Conservation (phyloP, 1,140 invertebrate genomes). For the Penaeus japonicus region DNA sequence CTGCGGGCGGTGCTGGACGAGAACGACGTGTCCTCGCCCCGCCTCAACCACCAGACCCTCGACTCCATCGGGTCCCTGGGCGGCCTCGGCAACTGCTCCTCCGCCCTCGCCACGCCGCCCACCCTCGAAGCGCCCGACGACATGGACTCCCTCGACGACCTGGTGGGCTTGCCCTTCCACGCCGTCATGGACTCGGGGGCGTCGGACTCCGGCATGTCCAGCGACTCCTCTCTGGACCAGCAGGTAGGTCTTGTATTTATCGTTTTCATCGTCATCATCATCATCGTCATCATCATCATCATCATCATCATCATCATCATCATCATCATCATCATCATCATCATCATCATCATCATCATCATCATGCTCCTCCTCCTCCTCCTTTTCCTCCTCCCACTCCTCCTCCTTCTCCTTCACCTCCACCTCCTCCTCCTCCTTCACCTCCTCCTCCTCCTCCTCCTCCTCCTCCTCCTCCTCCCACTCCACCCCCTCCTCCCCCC, state of each 20-base stretch:
- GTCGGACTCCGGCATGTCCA: slow-evolving; percentile 50
- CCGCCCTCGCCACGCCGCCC: slow-evolving; percentile 18
- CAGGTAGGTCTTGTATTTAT: slow-evolving; percentile 10
- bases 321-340: no score
- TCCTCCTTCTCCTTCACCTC: no score
- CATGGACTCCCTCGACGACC: slow-evolving; percentile 11
- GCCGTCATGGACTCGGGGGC: slow-evolving; percentile 39
- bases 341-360: no score
- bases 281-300: no score
- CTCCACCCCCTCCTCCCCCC: no score
- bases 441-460: no score
- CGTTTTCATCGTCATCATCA: no score
- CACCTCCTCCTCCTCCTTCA: no score
- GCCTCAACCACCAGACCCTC: neutral
- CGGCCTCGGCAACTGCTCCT: neutral
- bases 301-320: no score
- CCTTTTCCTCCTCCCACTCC: no score
- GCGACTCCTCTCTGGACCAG: slow-evolving; percentile 40
- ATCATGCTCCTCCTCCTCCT: no score
- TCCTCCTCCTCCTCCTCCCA: no score
- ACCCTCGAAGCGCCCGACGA: neutral
- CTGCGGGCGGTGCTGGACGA: slow-evolving; percentile 37
- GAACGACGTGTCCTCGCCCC: neutral
- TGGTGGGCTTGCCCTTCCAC: slow-evolving; percentile 46
- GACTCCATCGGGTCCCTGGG: neutral